Conservation (phyloP, 2,888 invertebrate species). For the Drosophila subquinaria region DNA sequence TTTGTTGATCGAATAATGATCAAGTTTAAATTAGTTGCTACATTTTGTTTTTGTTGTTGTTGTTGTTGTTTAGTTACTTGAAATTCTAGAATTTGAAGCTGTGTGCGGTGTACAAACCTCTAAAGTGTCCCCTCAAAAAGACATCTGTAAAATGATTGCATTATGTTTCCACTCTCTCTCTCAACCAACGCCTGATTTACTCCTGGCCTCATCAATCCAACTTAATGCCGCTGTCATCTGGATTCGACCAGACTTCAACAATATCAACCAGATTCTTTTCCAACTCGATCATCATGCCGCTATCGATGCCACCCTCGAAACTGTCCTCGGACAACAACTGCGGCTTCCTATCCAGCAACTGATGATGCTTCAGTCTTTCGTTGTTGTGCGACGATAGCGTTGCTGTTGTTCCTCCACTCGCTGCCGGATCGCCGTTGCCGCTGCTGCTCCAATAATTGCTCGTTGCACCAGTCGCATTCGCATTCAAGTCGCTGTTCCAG, state of each 20-base stretch:
- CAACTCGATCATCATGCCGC: constrained; percentile 88
- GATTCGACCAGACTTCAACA: constrained; percentile 86
- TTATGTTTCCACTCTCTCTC: constrained; percentile 50
- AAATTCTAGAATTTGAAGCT: constrained; percentile 70
- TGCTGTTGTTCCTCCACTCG: constrained; percentile 17
- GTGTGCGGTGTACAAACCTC: constrained; percentile 74
- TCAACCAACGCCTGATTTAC: constrained; percentile 1
- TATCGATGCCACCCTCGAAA: constrained; percentile 86
- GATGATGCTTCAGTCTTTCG: constrained; percentile 62
- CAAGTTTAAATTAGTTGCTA: constrained; percentile 57
- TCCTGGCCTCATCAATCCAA: constrained; percentile 63
- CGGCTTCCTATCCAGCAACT: constrained; percentile 53
- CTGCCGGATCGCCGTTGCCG: constrained; percentile 31
- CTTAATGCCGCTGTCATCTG: constrained; percentile 83
- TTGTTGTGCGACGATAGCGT: constrained; percentile 21
- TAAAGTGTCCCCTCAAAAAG: constrained; percentile 48
- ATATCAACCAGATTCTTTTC: constrained; percentile 88
- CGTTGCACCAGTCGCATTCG: constrained; percentile 40
- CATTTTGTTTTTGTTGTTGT: constrained; percentile 15
- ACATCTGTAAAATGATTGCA: constrained; percentile 60
- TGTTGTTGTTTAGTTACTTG: constrained; percentile 18
- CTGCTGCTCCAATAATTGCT: constrained; percentile 52
- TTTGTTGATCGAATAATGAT: constrained; percentile 64
- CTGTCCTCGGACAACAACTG: constrained; percentile 71
- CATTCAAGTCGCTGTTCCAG: constrained; percentile 58